phyloP scores from a whole-genome alignment of 2,113 vertebrate species.

The Nesoenas mayeri region DNA sequence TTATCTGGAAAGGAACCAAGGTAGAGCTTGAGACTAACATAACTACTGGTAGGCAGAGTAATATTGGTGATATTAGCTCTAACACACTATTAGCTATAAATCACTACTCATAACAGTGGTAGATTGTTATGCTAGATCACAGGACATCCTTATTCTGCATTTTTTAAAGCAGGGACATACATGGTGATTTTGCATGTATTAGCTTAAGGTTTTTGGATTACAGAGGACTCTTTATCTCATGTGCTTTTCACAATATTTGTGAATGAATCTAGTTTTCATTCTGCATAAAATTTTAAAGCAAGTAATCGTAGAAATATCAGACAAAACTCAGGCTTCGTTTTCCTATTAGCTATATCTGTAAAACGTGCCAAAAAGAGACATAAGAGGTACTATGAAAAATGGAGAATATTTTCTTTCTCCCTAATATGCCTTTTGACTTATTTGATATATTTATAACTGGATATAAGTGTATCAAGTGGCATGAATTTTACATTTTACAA shows the following conservation, averaged over 20 bases:
- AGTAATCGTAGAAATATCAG: neutral
- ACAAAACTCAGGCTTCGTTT: neutral
- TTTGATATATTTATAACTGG: neutral
- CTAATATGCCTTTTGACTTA: neutral
- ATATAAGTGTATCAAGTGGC: neutral
- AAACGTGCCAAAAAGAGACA: neutral
- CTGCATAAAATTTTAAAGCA: neutral
- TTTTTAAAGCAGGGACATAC: neutral
- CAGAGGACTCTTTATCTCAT: neutral
- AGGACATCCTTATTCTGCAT: neutral
- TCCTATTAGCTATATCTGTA: neutral
- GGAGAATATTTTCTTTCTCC: neutral
- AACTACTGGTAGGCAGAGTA: neutral
- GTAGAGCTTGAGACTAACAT: neutral
- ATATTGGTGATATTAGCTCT: neutral
- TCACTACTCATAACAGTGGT: neutral
- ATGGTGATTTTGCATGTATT: neutral
- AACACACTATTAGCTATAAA: neutral
- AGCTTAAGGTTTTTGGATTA: neutral
- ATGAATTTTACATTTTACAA: neutral
- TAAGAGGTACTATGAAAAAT: neutral
- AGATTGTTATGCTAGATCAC: neutral
- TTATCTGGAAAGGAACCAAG: neutral
- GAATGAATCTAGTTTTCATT: neutral
- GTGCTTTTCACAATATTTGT: neutral